Percentiles rank a stretch among this genome's conserved stretches.
These are phyloP conservation scores for Serripes groenlandicus DNA, from an alignment of 2,888 invertebrate genomes.

Conservation along the genomic window DNA sequence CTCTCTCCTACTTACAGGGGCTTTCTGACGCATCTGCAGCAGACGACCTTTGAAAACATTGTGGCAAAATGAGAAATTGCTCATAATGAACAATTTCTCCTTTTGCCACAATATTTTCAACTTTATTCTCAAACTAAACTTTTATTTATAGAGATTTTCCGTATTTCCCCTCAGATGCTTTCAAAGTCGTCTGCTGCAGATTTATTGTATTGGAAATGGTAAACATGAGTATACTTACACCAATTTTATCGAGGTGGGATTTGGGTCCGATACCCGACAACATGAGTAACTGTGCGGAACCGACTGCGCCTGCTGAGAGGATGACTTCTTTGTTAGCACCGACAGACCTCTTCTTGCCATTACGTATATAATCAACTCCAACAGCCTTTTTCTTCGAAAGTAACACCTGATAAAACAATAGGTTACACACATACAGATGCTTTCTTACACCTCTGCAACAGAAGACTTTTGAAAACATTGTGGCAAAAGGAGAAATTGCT, in stretches of 20 bases:
- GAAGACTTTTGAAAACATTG: too few relatives aligned
- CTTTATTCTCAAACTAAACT: not conserved
- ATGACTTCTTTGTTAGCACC: slow-evolving; percentile 81
- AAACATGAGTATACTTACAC: slow-evolving; percentile 76
- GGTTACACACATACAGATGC: too few relatives aligned
- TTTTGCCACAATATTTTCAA: not conserved
- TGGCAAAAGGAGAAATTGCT: too few relatives aligned
- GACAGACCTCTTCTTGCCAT: slow-evolving; percentile 74
- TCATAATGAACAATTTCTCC: not conserved
- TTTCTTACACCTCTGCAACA: too few relatives aligned
- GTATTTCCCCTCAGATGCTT: not conserved
- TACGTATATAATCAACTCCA: slow-evolving; percentile 79
- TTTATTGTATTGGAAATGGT: too few relatives aligned
- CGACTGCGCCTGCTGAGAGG: slow-evolving; percentile 85
- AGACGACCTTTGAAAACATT: not conserved
- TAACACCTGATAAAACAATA: slow-evolving; percentile 63
- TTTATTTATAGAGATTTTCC: not conserved
- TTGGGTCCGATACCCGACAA: slow-evolving; percentile 86
- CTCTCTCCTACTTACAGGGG: too few relatives aligned
- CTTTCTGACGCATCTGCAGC: too few relatives aligned
- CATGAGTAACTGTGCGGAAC: slow-evolving; percentile 85
- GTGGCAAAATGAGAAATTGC: not conserved
- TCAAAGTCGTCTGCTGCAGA: not conserved
- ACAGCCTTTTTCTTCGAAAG: slow-evolving; percentile 77
- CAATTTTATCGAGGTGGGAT: slow-evolving; percentile 81